These are phyloP conservation scores for Cercopithecus mitis DNA, from an alignment of 2,797 vertebrate genomes.

Conservation along the genomic window DNA sequence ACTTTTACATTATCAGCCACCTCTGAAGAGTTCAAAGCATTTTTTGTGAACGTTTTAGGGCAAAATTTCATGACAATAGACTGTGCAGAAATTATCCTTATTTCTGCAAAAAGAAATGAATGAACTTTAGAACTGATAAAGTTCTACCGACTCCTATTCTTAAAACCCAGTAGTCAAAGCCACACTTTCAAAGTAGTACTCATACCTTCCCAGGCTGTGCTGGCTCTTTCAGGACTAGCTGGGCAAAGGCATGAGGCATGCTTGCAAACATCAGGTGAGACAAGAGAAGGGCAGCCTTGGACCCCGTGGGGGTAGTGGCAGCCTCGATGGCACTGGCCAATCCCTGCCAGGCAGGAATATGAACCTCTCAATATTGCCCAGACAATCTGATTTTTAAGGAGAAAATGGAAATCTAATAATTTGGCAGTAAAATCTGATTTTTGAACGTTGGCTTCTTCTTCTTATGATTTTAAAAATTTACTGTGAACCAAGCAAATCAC, in stretches of 20 bases:
- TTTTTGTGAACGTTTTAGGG: constrained; percentile 39
- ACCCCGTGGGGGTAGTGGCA: fast-evolving
- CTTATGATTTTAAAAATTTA: not conserved
- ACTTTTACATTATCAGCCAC: constrained; percentile 57
- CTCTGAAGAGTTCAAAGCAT: constrained; percentile 66
- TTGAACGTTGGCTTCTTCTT: not conserved
- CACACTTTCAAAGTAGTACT: not conserved
- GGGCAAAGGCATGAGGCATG: not conserved
- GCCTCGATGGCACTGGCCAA: not conserved
- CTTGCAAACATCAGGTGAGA: not conserved
- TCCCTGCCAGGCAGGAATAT: not conserved
- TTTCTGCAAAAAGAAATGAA: not conserved
- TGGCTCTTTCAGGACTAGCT: not conserved
- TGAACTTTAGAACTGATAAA: not conserved
- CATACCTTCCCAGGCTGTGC: fast-evolving
- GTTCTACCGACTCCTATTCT: not conserved
- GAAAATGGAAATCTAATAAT: not conserved
- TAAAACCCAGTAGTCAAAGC: fast-evolving
- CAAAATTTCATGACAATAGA: constrained; percentile 12
- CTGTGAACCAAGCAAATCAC: not conserved
- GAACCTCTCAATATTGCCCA: not conserved
- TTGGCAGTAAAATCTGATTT: not conserved
- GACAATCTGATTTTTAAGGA: not conserved
- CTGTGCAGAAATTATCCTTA: not conserved
- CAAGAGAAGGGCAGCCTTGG: not conserved